Base-by-base conservation (phyloP, 2,797 vertebrate genomes). In the Valencia hispanica region DNA sequence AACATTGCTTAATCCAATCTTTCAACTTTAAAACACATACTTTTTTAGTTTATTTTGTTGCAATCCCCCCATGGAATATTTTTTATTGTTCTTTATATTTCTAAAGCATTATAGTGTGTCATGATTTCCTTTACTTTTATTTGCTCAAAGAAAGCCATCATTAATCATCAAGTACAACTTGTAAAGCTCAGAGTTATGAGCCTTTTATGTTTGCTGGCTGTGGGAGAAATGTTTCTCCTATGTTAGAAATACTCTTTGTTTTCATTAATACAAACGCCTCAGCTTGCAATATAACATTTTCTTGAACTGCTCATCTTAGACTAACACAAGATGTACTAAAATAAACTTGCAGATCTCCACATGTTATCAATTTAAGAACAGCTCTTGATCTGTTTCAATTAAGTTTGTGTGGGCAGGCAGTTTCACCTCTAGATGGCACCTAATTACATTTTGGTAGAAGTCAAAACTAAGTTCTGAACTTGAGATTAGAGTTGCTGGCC, bases 401-500 rank as follows among this genome's bases (percentile, higher is more conserved):
- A 27, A 43, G 12, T 55, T 12, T 72, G n/a, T 57, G 50, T 74
- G 32, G 55, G 68, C 51, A 20, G 55, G 7, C n/a, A 1, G 8
- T 43, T 75, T 81, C 20, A 73, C 66, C 32, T 77, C 68, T 17
- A 73, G 3, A 75, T 69, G 55, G 7, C 22, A 72, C 15, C 25
- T 65, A 63, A 73, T 81, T 78, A 81, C 48, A 32, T 15, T 30
- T 47, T 18, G n/a, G 47, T 48, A 61, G 20, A 47, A 51, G 47
- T 10, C 2, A 70, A 79, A 72, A 30, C 27, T 65, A n/a, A 41
- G 53, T 73, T 77, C 34, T 68, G 51, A 51, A 45, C 15, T 63
- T 78, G 30, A 78, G 39, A 78, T 80, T 39, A 39, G 47, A 79
- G 32, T 74, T 18, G 22, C 25, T 74, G 45, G 74, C 22, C 22